Base-by-base conservation (phyloP, 2,888 invertebrate species). In the Pheosia tremula region DNA sequence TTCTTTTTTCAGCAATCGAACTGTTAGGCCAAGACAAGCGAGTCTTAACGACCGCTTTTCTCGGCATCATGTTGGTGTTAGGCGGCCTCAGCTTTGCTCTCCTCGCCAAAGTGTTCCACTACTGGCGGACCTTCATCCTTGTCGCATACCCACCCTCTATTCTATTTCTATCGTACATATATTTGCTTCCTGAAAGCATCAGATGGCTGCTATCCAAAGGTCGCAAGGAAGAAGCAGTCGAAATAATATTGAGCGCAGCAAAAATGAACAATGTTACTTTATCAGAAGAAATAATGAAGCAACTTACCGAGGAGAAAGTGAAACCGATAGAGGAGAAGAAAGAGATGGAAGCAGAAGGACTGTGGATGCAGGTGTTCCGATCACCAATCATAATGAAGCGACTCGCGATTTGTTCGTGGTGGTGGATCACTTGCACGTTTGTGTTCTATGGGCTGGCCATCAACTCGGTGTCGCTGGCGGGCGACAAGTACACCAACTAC, bases 391-490 rank as follows among this genome's bases (percentile, higher is more conserved):
- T 93, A 53, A 88, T 91, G 89, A 86, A 69, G 8, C 83, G 93
- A 3, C 71, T 93, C 47, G 89, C 87, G 2, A 90, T 91, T 24
- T 92, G 92, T 60, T 92, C 92, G 4, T 93, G 91, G 86, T 97
- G 97, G 90, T 97, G 97, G 97, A 95, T 97, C 53, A 96, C 97
- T 0, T 97, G 96, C 74, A 96, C 96, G 0, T 96, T 97, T 71
- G 96, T 97, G 53, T 97, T 97, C 86, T 97, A 97, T 80, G 97
- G 97, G 0, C 88, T 97, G 60, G 96, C 96, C 5, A 93, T 97
- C 71, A 97, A 96, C 88, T 96, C 97, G 0, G 96, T 97, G 11
- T 94, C 96, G 0, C 87, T 97, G 64, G 95, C 95, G 38, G 97
- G 97, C 0, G 95, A 97, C 83, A 96, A 96, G 82, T 97, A 97